These are phyloP conservation scores for Congeria kusceri DNA, from an alignment of 2,888 invertebrate genomes.

Conservation along the genomic window DNA sequence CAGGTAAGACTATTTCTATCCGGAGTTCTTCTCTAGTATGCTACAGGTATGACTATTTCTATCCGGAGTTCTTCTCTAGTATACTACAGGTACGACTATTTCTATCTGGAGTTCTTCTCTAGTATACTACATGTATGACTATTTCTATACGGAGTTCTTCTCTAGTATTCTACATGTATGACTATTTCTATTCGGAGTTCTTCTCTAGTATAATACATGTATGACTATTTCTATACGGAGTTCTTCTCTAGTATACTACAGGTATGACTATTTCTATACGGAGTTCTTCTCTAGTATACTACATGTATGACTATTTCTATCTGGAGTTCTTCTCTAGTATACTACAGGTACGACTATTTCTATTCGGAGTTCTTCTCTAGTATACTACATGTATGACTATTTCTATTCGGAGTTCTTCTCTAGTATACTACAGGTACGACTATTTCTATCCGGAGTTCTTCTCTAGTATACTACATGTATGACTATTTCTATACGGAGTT, in stretches of 20 bases:
- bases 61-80: no score
- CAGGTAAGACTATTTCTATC: no score
- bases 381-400: slow-evolving; percentile 89
- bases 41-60: slow-evolving; percentile 88
- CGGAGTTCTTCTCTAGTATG: slow-evolving; percentile 93
- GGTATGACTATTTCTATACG: slow-evolving; percentile 92
- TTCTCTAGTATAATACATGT: slow-evolving; percentile 93
- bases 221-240: slow-evolving; percentile 63
- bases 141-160: no score
- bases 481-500: background rate
- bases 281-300: slow-evolving; percentile 93
- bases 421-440: no score
- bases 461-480: slow-evolving; percentile 91
- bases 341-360: no score
- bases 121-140: slow-evolving; percentile 91
- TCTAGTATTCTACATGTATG: no score
- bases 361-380: slow-evolving; percentile 94
- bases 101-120: slow-evolving; percentile 93
- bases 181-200: slow-evolving; percentile 93
- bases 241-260: no score
- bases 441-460: slow-evolving; percentile 94
- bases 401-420: no score
- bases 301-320: slow-evolving; percentile 87
- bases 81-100: no score
- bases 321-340: no score